A percentile compares a stretch with the other conserved stretches of the same genome.
These are phyloP conservation scores for Porites lobata DNA, from an alignment of 92 coral and sea anemone genomes.

Conservation along the genomic window DNA sequence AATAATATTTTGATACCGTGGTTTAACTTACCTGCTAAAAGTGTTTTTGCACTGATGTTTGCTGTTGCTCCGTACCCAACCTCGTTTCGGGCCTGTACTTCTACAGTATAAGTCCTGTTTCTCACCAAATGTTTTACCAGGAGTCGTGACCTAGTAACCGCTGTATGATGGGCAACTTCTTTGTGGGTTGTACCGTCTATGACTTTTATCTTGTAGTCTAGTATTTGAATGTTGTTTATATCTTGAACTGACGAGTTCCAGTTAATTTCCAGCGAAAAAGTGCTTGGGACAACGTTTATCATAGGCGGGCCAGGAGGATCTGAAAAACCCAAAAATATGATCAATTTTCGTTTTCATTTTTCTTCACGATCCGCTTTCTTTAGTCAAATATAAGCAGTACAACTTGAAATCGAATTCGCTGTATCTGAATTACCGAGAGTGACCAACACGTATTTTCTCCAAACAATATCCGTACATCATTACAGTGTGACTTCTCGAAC, in stretches of 20 bases:
- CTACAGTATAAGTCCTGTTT: conserved; percentile 14
- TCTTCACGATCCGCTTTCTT: not conserved
- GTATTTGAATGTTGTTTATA: conserved; percentile 10
- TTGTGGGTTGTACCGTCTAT: not conserved
- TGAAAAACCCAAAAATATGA: not conserved
- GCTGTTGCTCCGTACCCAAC: conserved; percentile 21
- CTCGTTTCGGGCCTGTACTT: conserved; percentile 21
- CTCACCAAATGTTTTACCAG: not conserved
- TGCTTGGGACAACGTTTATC: not conserved
- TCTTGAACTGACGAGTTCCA: conserved; percentile 22
- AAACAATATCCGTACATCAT: no score
- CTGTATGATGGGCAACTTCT: not conserved
- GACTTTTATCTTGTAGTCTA: conserved; percentile 27
- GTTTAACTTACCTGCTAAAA: not conserved
- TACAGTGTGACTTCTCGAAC: no score
- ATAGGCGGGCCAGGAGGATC: conserved; percentile 27
- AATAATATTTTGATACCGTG: no score
- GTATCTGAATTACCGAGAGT: no score
- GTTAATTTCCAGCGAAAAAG: not conserved
- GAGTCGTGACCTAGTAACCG: not conserved
- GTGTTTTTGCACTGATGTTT: conserved; percentile 11
- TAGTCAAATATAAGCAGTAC: not conserved
- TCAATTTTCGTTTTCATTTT: not conserved
- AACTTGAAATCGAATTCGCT: no score
- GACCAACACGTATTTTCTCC: no score